Base-by-base conservation (phyloP, 2,888 invertebrate species). In the Tetranychus piercei region DNA sequence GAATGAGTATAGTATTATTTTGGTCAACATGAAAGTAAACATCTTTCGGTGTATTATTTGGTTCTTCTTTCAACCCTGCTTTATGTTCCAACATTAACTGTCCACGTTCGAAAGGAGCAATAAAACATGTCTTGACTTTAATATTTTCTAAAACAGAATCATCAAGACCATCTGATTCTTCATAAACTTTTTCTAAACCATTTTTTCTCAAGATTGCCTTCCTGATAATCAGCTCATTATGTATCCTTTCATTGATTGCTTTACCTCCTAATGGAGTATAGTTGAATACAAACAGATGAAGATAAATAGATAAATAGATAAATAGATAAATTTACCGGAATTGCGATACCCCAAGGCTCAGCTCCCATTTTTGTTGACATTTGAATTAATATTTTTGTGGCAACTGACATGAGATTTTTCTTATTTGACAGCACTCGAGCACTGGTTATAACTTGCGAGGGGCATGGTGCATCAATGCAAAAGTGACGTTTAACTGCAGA, bases 321-420 rank as follows among this genome's bases (percentile, higher is more conserved):
- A 43, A 11, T 7, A 20, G 6, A 67, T n/a, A 22, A 64, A 11
- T 65, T 44, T n/a, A 22, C 23, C 15, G 91, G 91, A 45, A 90
- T 84, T 0, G 86, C 85, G 0, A 92, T 86, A 1, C 86, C 84
- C 87, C 76, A 84, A 4, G 94, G 91, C 0, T 90, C 88, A 0
- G 94, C 95, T 22, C 94, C 94, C 55, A 95, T 82, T 84, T 96
- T 96, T 80, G 92, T 92, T 81, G 91, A 92, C 78, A 97, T 87
- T 81, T 97, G 96, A n/a, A 96, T 90, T 0, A 90, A 91, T 0
- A 96, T 88, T 84, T 96, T 96, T 0, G 93, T 92, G 0, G 91
- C 91, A 71, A 95, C 88, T 0, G 90, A 89, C 87, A 89, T 87
- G 77, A 83, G 79, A 79, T 81, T 82, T 73, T 82, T 80, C 80